phyloP scores from a whole-genome alignment of 1,140 invertebrate genomes.

The Anastrepha ludens region DNA sequence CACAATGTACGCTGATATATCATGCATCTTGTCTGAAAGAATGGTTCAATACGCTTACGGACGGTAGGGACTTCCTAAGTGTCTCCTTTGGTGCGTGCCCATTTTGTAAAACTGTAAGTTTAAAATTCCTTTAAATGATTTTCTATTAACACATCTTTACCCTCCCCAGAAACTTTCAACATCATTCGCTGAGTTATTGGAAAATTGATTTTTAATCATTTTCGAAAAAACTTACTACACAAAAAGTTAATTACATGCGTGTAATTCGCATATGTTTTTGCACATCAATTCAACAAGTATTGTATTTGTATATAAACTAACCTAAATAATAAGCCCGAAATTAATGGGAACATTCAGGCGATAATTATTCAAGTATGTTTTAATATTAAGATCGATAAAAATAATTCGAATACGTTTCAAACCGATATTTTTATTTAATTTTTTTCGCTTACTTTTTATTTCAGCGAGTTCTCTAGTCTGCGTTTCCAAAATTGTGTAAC shows the following conservation, averaged over 20 bases:
- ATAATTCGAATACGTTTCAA: neutral
- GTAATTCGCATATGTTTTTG: neutral
- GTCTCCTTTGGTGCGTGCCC: conserved; percentile 69
- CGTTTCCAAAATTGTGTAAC: no score
- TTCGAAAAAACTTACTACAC: neutral
- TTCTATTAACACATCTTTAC: neutral
- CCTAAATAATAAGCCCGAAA: neutral
- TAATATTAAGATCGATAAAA: neutral
- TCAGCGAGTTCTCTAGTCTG: no score
- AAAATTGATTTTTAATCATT: conserved; percentile 18
- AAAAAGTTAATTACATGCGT: neutral
- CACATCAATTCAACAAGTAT: conserved; percentile 16
- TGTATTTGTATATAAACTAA: neutral
- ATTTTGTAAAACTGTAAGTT: conserved; percentile 69
- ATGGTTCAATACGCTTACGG: conserved; percentile 69
- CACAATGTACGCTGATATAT: conserved; percentile 66
- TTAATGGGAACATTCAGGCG: neutral
- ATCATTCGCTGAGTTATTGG: conserved; percentile 61
- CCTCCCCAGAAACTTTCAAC: conserved; percentile 69
- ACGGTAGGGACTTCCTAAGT: conserved; percentile 67
- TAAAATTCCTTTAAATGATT: neutral
- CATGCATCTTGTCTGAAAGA: conserved; percentile 68
- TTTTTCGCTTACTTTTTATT: neutral
- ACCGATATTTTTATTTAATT: neutral
- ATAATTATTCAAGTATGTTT: neutral